A percentile compares a stretch with the other conserved stretches of the same genome.
phyloP scores from a whole-genome alignment of 1,140 invertebrate genomes.

The Chelonus insularis region DNA sequence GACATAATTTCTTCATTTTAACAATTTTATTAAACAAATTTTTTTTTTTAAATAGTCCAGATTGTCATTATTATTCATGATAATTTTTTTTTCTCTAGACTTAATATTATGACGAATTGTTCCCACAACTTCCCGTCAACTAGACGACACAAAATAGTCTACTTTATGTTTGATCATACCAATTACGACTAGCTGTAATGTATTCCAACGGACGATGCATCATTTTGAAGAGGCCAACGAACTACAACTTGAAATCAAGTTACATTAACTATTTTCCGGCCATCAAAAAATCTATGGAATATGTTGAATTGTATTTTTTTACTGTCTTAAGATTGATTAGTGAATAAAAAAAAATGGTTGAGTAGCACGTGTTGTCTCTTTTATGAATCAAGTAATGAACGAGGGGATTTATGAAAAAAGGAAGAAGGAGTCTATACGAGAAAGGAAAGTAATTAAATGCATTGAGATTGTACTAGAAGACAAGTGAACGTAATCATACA shows the following conservation, averaged over 20 bases:
- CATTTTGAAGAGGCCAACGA: slow-evolving; percentile 14
- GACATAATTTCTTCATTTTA: no score
- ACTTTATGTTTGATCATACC: slow-evolving; percentile 32
- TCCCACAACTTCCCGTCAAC: no score
- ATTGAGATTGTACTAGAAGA: slow-evolving; percentile 26
- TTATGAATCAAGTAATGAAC: not conserved
- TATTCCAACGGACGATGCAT: slow-evolving; percentile 14
- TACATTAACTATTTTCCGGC: slow-evolving; percentile 10
- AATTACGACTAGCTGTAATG: slow-evolving; percentile 34
- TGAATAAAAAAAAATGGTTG: no score
- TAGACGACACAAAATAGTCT: slow-evolving; percentile 29
- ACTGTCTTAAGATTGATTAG: no score
- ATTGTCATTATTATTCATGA: no score
- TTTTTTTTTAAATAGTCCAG: no score
- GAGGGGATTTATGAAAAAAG: not conserved
- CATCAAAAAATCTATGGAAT: no score
- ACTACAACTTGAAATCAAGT: slow-evolving; percentile 1
- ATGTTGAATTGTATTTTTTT: no score
- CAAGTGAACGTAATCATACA: slow-evolving; percentile 26
- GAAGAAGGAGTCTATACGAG: slow-evolving; percentile 4
- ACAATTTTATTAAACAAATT: no score
- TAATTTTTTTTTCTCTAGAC: no score
- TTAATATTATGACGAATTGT: no score
- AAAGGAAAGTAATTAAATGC: slow-evolving; percentile 32
- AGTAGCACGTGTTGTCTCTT: slow-evolving; percentile 7